Conservation (phyloP, 2,113 vertebrate genomes). For the Atractosteus spatula region DNA sequence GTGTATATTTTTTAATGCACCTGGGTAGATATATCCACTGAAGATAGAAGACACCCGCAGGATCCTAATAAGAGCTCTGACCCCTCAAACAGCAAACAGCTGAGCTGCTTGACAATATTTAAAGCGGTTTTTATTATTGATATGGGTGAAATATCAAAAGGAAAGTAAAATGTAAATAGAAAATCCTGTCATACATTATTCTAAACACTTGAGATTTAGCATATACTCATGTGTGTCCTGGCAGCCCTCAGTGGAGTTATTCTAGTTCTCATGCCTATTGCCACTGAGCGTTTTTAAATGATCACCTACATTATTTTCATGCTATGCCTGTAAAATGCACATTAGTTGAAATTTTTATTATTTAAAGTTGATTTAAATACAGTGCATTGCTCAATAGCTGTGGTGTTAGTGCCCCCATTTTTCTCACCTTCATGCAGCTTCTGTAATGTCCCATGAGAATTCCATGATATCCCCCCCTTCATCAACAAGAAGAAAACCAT, state of each 20-base stretch:
- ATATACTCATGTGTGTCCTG: constrained; percentile 36
- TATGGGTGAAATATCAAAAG: too few relatives aligned
- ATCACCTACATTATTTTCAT: constrained; percentile 53
- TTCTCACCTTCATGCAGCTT: neutral
- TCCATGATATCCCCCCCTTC: neutral
- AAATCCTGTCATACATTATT: too few relatives aligned
- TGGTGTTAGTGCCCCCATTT: neutral
- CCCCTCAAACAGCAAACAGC: neutral
- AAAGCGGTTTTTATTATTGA: too few relatives aligned
- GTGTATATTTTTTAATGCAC: constrained; percentile 50
- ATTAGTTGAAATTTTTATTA: neutral
- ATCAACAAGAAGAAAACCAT: too few relatives aligned
- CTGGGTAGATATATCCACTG: constrained; percentile 48
- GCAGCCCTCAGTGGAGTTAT: constrained; percentile 47
- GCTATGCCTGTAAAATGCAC: constrained; percentile 31
- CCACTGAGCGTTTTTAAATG: constrained; percentile 55
- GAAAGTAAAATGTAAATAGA: too few relatives aligned
- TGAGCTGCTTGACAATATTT: too few relatives aligned
- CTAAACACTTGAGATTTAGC: too few relatives aligned
- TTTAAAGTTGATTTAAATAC: neutral
- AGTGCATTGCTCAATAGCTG: neutral
- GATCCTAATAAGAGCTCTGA: constrained; percentile 38
- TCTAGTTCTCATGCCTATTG: constrained; percentile 46
- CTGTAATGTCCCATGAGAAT: neutral
- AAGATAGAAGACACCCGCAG: constrained; percentile 40